A percentile compares a stretch with the other conserved stretches of the same genome.
Conservation (phyloP, 1,140 invertebrate genomes). For the Elymnias hypermnestra region DNA sequence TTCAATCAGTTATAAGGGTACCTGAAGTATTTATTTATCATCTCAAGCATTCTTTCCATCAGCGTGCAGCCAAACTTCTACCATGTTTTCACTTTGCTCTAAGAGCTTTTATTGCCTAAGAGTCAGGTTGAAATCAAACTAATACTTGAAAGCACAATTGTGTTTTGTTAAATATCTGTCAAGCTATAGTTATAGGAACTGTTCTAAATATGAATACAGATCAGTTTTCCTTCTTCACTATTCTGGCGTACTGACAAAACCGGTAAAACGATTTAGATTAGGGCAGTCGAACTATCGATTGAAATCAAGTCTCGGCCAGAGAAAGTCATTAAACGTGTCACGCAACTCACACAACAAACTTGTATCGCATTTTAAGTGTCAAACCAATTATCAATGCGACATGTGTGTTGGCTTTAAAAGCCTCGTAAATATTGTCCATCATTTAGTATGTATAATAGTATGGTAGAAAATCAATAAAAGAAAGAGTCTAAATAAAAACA, state of each 20-base stretch:
- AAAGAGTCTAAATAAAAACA: not conserved
- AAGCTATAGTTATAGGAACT: too few species aligned
- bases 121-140: too few species aligned
- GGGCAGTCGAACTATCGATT: constrained; percentile 3
- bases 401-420: constrained; percentile 17
- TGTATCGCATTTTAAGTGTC: constrained; percentile 45
- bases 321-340: constrained; percentile 67
- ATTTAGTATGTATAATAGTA: not conserved
- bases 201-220: too few species aligned
- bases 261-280: not conserved
- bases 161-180: too few species aligned
- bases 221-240: too few species aligned
- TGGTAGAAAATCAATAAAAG: not conserved
- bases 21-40: too few species aligned
- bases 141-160: too few species aligned
- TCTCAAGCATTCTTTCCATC: too few species aligned
- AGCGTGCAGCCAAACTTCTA: too few species aligned
- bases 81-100: too few species aligned
- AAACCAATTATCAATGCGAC: constrained; percentile 30
- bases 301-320: constrained; percentile 49
- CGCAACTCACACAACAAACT: constrained; percentile 23
- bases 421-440: constrained; percentile 7
- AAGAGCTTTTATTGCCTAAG: too few species aligned
- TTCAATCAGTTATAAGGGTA: too few species aligned
- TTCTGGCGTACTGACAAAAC: not conserved